Base-by-base conservation (phyloP, 53 echinoderm and acorn worm species). In the Echinarachnius parma region DNA sequence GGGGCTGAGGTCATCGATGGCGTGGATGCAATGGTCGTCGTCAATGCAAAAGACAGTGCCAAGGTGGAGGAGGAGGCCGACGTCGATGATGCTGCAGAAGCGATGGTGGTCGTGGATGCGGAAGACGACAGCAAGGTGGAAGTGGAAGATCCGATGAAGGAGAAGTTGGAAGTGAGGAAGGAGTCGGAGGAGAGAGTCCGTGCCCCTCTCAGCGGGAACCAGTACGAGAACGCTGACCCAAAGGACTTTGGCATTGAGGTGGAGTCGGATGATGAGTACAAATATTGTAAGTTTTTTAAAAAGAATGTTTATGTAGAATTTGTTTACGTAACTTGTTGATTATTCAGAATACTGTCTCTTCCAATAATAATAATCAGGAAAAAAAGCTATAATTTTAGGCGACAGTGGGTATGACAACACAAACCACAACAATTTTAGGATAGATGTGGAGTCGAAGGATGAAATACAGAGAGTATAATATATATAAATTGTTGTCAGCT, bases 191-290 rank as follows among this genome's bases (percentile, higher is more conserved):
- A 68, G 9, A 68, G 22, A 18, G 48, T 47, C 0, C 79, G 57
- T 23, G 20, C 24, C 16, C 10, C 4, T 30, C 4, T 55, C 26
- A 35, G 34, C 18, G 10, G 29, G 16, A 66, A 66, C 9, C 53
- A 68, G 25, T 78, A 46, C 61, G 84, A 70, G 7, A 35, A 61
- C 29, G 77, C 78, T 1, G 84, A 84, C 30, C 84, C 84, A 4
- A 68, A 78, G 29, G 78, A 84, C 16, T 78, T 60, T 69, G 84
- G 84, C n/a, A 69, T 84, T 14, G 78, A 84, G 14, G 60, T 84
- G 35, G 84, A 84, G 47, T 65, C 77, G 0, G 84, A 84, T 29
- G 68, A 67, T 45, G 84, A 84, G 19, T 84, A 78, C 47, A 78
- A 84, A 22, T 84, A 84, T 78, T 64, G 84, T 84, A 31, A 78